Percentiles rank a stretch among this genome's conserved stretches.
These are phyloP conservation scores for Chondrilla cf. caribensis DNA, from an alignment of 37 sponge, comb jelly and placozoan genomes.

Conservation along the genomic window DNA sequence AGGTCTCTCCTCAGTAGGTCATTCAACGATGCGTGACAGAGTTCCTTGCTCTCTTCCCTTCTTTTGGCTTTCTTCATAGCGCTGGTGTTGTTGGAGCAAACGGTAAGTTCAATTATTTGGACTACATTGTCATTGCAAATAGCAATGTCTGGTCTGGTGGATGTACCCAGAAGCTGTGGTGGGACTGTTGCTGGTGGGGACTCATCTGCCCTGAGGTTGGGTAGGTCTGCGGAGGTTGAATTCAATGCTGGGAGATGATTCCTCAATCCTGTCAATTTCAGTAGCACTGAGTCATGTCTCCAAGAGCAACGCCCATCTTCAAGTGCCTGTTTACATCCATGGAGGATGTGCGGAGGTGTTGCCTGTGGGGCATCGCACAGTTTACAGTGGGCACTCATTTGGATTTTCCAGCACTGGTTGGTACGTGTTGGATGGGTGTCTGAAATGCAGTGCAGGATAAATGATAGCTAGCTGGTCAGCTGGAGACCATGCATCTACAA, in stretches of 20 bases:
- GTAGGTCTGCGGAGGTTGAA: not conserved
- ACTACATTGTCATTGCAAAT: not conserved
- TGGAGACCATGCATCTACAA: not conserved
- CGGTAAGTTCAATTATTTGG: not conserved
- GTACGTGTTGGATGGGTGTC: slow-evolving; percentile 29
- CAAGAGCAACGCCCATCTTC: not conserved
- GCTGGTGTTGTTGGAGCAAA: not conserved
- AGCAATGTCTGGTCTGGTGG: not conserved
- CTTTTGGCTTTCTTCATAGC: not conserved
- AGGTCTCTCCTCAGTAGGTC: not conserved
- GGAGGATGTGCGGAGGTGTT: not conserved
- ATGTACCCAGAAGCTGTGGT: not conserved
- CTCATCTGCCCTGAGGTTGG: not conserved
- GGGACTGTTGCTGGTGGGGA: not conserved
- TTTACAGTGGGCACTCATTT: not conserved
- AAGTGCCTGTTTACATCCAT: not conserved
- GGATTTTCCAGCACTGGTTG: slow-evolving; percentile 24
- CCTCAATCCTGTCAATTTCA: not conserved
- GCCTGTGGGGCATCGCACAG: not conserved
- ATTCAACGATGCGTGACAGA: not conserved
- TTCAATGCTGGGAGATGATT: not conserved
- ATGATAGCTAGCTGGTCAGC: not conserved
- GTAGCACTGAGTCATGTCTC: not conserved
- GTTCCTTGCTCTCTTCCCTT: not conserved
- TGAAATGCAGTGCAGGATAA: not conserved